A percentile compares a stretch with the other conserved stretches of the same genome.
These are phyloP conservation scores for Myotis lucifugus DNA, from an alignment of 2,113 vertebrate genomes.

Conservation along the genomic window DNA sequence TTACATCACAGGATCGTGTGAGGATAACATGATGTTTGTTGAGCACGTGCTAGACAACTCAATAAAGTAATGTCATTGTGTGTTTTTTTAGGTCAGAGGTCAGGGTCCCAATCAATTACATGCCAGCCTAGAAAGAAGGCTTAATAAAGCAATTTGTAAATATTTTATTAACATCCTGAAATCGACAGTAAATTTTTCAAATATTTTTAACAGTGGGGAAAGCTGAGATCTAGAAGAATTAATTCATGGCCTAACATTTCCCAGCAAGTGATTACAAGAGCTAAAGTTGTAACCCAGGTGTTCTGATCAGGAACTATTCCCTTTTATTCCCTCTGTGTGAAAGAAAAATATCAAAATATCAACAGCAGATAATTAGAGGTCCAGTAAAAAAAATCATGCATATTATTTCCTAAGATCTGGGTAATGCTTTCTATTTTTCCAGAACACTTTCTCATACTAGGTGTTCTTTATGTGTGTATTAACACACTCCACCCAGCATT, in stretches of 20 bases:
- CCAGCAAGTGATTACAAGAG: not conserved
- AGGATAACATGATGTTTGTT: not conserved
- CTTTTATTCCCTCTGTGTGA: not conserved
- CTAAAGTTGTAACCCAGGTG: not conserved
- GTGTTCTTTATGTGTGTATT: not conserved
- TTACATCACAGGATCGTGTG: not conserved
- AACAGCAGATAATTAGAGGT: not conserved
- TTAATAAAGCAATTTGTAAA: constrained; percentile 5
- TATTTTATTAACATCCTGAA: not conserved
- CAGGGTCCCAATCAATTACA: not conserved
- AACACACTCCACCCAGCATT: not conserved
- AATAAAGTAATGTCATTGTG: not conserved
- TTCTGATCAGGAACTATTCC: not conserved
- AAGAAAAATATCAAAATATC: not conserved
- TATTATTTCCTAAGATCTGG: not conserved
- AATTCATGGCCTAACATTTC: not conserved
- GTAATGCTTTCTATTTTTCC: not conserved
- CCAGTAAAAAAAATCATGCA: not conserved
- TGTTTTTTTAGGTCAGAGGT: not conserved
- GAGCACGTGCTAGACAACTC: not conserved
- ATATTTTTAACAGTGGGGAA: not conserved
- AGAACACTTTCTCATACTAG: not conserved
- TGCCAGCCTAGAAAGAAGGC: not conserved
- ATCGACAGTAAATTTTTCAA: not conserved
- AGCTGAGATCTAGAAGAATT: not conserved